Base-by-base conservation (phyloP, 1,140 invertebrate genomes). In the Drosophila varians region DNA sequence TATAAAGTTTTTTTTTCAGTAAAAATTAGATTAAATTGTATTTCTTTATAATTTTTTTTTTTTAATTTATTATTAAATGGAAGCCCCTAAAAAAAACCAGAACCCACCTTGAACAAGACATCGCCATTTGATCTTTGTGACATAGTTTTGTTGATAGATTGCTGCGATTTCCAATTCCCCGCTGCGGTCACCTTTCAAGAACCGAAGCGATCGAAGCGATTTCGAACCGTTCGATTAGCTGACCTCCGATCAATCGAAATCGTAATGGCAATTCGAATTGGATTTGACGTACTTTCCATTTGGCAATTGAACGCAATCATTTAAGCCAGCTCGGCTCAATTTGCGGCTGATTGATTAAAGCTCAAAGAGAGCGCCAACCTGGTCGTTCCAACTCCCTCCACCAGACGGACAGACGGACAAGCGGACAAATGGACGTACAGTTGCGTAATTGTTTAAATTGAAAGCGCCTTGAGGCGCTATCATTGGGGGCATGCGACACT, bases 401-500 rank as follows among this genome's bases (percentile, higher is more conserved):
- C 36, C 36, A 31, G 46, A 62, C 46, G 18, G 34, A 61, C 34
- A 53, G 8, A 8, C 11, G 9, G 12, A 51, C 52, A 16, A 9
- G 38, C 64, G 28, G 21, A 45, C 25, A 7, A 49, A 8, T 26
- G 7, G 48, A 49, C 47, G 55, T 55, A 49, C 55, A 51, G 54
- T 76, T 87, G 73, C 74, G 77, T 72, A 87, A 87, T 87, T 87
- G 82, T 45, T 66, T 87, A 74, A 87, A 87, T 87, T 87, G 82
- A 87, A 87, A 87, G 40, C 70, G 77, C 82, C 82, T 87, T 87
- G 82, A 82, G 82, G 69, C 68, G 77, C 82, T 87, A 86, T 86
- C 82, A 86, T 77, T 80, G 58, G 68, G 68, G 28, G 46, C 75
- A 79, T 76, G 79, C 60, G 79, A 56, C 56, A 74, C 61, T 73